Evolutionary conservation across 53 echinoderm and acorn worm species (phyloP).

Genomic region (Henricia sp.): DNA sequence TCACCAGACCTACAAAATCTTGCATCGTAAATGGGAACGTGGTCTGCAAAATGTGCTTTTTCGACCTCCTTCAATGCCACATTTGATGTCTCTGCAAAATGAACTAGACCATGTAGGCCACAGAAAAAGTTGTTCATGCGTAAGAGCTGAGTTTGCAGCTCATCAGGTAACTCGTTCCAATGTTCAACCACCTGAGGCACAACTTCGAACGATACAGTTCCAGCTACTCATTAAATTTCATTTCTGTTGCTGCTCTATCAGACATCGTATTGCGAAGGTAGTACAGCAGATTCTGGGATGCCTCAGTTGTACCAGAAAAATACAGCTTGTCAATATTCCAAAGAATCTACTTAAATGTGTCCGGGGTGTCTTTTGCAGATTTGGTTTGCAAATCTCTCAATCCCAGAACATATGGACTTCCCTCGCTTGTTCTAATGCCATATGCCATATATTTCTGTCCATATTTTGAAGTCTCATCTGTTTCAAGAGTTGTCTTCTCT

Average conservation of each 20-base stretch:
- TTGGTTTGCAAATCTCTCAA: slow-evolving; percentile 38
- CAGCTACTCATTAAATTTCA: slow-evolving; percentile 55
- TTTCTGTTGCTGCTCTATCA: slow-evolving; percentile 57
- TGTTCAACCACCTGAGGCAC: slow-evolving; percentile 33
- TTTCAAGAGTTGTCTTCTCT: neutral
- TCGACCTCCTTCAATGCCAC: slow-evolving; percentile 38
- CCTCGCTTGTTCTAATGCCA: slow-evolving; percentile 44
- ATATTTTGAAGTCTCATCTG: neutral
- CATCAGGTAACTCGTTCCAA: slow-evolving; percentile 25
- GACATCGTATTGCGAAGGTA: slow-evolving; percentile 60
- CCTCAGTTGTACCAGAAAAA: neutral
- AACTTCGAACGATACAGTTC: slow-evolving; percentile 42
- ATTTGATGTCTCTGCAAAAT: slow-evolving; percentile 57
- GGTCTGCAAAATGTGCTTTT: slow-evolving; percentile 7
- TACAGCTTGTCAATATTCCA: slow-evolving; percentile 55
- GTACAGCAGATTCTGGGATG: slow-evolving; percentile 41
- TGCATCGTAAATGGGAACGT: slow-evolving; percentile 48
- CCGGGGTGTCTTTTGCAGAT: slow-evolving; percentile 57
- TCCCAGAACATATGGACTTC: slow-evolving; percentile 43
- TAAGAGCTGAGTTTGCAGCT: slow-evolving; percentile 29
- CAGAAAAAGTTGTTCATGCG: slow-evolving; percentile 62
- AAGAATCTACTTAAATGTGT: slow-evolving; percentile 48
- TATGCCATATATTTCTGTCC: no score
- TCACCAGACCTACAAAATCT: slow-evolving; percentile 26
- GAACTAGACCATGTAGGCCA: slow-evolving; percentile 61